phyloP scores from a whole-genome alignment of 2,113 vertebrate species.

The Hucho hucho region DNA sequence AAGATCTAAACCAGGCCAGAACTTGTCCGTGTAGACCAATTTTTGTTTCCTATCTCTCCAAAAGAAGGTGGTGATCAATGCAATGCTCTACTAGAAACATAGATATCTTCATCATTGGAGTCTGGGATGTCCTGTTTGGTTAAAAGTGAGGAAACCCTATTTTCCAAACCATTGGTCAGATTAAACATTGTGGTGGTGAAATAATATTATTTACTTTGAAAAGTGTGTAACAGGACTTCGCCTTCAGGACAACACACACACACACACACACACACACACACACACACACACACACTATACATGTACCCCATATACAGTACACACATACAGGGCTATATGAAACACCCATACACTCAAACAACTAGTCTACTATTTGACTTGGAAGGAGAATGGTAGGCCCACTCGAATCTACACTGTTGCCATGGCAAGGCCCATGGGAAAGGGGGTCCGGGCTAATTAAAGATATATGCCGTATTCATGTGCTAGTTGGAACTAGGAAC shows the following conservation, averaged over 20 bases:
- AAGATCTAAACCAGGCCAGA: no score
- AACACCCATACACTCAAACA: neutral
- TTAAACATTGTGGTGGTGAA: neutral
- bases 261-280: neutral
- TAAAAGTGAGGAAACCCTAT: neutral
- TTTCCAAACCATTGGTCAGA: constrained; percentile 8
- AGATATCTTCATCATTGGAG: neutral
- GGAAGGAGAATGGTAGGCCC: neutral
- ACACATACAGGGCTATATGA: neutral
- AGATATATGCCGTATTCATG: neutral
- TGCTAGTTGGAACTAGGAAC: no score
- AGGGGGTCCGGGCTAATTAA: neutral
- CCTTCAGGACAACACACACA: neutral
- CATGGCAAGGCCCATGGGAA: neutral
- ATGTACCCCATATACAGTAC: neutral
- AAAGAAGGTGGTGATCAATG: no score
- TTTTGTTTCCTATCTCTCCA: no score
- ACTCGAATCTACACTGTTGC: neutral
- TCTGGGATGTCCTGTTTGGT: constrained; percentile 1
- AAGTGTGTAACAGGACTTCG: neutral
- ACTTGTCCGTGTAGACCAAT: no score
- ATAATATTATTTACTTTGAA: neutral
- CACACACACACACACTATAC: neutral
- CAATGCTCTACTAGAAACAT: no score
- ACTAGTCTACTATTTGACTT: neutral